Conservation (phyloP, 2,797 vertebrate species). For the Heterohyrax brucei region DNA sequence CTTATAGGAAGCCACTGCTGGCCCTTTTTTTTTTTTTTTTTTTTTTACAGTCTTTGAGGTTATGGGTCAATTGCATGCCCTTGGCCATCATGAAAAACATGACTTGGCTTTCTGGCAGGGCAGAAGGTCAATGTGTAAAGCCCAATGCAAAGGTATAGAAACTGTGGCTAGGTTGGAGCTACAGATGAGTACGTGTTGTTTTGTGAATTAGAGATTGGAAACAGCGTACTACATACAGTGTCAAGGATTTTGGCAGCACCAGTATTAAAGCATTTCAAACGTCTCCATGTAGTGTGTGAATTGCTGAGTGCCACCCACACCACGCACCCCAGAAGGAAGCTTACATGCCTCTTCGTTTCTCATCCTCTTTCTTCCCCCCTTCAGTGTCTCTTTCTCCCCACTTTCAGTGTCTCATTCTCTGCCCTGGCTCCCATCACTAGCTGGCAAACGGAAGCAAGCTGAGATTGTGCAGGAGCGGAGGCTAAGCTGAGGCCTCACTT, state of each 20-base stretch:
- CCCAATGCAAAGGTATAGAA: neutral
- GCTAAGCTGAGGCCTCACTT: neutral
- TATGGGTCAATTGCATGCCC: neutral
- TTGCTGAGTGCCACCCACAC: neutral
- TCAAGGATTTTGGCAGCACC: neutral
- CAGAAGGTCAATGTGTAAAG: neutral
- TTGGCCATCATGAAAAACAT: neutral
- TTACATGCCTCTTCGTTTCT: neutral
- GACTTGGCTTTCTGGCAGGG: neutral
- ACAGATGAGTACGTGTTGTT: neutral
- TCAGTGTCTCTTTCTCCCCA: neutral
- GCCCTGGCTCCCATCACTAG: neutral
- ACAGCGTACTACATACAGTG: neutral
- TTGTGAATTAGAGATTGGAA: neutral
- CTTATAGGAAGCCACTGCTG: neutral
- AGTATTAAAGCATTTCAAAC: neutral
- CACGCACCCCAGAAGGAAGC: neutral
- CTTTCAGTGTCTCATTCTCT: neutral
- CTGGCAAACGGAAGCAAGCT: rapidly evolving
- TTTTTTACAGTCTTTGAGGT: neutral
- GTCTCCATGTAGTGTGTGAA: neutral
- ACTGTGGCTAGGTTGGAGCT: neutral
- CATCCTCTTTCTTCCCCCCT: neutral
- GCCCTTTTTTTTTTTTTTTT: conserved; percentile 25
- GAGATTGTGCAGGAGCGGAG: neutral